These are phyloP conservation scores for Notocelia uddmanniana DNA, from an alignment of 2,888 invertebrate genomes.

Conservation along the genomic window DNA sequence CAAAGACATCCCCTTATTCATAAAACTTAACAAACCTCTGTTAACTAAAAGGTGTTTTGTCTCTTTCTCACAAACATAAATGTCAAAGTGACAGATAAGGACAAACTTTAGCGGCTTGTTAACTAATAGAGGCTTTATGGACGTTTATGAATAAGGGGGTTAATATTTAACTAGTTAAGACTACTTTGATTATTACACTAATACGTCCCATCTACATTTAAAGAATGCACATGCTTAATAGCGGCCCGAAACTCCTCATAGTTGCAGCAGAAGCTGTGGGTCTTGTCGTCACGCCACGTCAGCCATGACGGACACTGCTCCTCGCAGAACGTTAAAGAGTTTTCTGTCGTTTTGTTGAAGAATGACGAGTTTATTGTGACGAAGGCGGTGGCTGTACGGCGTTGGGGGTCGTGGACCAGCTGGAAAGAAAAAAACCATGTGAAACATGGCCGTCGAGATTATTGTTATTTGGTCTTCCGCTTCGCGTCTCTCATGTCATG, in stretches of 20 bases:
- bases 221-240: conserved; percentile 56
- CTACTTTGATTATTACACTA: too few species aligned
- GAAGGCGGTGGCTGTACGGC: conserved; percentile 66
- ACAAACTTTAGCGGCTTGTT: too few species aligned
- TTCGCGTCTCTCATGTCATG: too few species aligned
- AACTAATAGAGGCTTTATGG: too few species aligned
- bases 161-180: too few species aligned
- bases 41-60: too few species aligned
- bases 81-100: too few species aligned
- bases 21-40: too few species aligned
- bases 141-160: too few species aligned
- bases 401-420: conserved; percentile 68
- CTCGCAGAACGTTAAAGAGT: conserved; percentile 63
- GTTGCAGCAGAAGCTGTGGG: conserved; percentile 74
- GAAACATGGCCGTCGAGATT: not conserved
- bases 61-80: too few species aligned
- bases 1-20: too few species aligned
- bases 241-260: conserved; percentile 62
- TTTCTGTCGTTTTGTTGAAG: conserved; percentile 59
- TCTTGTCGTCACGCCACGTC: conserved; percentile 72
- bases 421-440: conserved; percentile 53
- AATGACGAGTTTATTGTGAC: conserved; percentile 72
- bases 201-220: conserved; percentile 57
- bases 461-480: too few species aligned
- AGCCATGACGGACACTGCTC: conserved; percentile 74